A percentile compares a stretch with the other conserved stretches of the same genome.
Conservation (phyloP, 2,888 invertebrate species). For the Dicranocentrus wangi region DNA sequence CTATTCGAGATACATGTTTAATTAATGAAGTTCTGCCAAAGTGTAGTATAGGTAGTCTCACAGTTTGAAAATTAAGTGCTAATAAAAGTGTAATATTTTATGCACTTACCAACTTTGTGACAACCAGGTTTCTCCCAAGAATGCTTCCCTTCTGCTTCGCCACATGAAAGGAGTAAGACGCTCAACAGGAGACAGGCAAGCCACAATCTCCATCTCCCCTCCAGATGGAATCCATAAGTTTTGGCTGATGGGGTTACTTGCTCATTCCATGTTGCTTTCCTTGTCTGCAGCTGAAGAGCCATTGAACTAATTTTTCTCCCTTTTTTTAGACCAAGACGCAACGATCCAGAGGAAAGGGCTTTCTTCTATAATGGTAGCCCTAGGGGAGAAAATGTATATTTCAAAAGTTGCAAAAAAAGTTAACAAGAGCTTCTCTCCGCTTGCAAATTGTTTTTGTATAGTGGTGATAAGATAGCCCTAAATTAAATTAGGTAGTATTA, state of each 20-base stretch:
- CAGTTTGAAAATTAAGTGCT: constrained; percentile 6
- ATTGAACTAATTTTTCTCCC: constrained; percentile 20
- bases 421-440: background rate
- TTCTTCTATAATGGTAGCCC: background rate
- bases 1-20: too few species aligned
- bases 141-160: constrained; percentile 73
- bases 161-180: constrained; percentile 40
- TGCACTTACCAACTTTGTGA: constrained; percentile 83
- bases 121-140: constrained; percentile 86
- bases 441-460: background rate
- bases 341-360: background rate
- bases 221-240: constrained; percentile 26
- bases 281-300: constrained; percentile 28
- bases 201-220: constrained; percentile 41
- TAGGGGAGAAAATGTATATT: constrained; percentile 3
- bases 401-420: background rate
- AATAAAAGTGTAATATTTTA: constrained; percentile 8
- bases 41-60: background rate
- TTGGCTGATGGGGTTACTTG: constrained; percentile 26
- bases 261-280: constrained; percentile 18
- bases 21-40: too few species aligned
- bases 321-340: background rate
- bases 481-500: background rate
- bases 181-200: constrained; percentile 32
- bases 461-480: background rate